Evolutionary conservation across 2,888 invertebrate genomes (phyloP).

Genomic region (Orthosia gracilis): DNA sequence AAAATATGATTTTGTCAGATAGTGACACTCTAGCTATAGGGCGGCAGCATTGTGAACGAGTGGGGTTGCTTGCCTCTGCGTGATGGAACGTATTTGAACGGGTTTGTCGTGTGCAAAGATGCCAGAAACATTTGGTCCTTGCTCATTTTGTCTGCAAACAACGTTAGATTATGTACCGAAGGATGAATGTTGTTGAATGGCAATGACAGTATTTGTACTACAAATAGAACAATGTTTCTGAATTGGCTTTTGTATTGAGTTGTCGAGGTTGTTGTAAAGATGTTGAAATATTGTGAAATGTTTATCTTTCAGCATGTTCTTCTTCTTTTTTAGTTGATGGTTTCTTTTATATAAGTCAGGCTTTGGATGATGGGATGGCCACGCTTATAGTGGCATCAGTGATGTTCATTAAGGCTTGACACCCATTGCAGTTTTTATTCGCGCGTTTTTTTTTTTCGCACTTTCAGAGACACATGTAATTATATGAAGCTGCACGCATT

Average conservation of each 20-base stretch:
- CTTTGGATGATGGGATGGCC: too few relatives aligned
- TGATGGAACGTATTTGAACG: slow-evolving; percentile 81
- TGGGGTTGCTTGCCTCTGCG: slow-evolving; percentile 81
- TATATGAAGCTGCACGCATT: too few relatives aligned
- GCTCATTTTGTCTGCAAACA: slow-evolving; percentile 78
- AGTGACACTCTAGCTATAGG: too few relatives aligned
- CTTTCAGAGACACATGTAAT: too few relatives aligned
- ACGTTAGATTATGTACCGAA: slow-evolving; percentile 39
- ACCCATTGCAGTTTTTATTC: too few relatives aligned
- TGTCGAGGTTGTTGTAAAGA: slow-evolving; percentile 3
- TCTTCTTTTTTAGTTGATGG: neutral
- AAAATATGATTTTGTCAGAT: too few relatives aligned
- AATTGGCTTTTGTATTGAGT: slow-evolving; percentile 11
- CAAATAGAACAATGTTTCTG: slow-evolving; percentile 33
- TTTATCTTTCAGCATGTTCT: neutral
- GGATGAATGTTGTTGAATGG: slow-evolving; percentile 10
- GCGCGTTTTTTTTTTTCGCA: too few relatives aligned
- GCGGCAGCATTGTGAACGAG: slow-evolving; percentile 19
- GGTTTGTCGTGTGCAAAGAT: slow-evolving; percentile 85
- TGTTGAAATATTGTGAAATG: neutral
- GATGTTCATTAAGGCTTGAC: too few relatives aligned
- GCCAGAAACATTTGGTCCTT: slow-evolving; percentile 82
- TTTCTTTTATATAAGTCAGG: neutral
- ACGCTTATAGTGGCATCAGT: too few relatives aligned
- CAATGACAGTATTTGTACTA: slow-evolving; percentile 29